Conservation (phyloP, 2,888 invertebrate genomes). For the Deilephila porcellus region DNA sequence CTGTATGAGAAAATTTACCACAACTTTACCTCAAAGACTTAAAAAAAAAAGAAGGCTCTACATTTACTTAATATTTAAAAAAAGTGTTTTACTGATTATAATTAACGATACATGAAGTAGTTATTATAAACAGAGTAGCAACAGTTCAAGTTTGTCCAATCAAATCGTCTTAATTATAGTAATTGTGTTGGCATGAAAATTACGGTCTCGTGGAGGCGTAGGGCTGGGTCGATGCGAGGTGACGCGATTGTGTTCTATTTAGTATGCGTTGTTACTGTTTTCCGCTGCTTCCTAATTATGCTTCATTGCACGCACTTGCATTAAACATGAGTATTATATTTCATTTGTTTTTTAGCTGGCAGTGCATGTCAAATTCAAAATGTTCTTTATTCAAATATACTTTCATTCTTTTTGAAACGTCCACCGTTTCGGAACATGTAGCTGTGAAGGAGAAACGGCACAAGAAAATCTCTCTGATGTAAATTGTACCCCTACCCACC, state of each 20-base stretch:
- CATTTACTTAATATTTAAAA: not conserved
- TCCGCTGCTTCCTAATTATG: conserved; percentile 31
- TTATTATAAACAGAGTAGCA: not conserved
- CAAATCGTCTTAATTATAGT: not conserved
- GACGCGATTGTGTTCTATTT: conserved; percentile 36
- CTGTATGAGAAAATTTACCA: not conserved
- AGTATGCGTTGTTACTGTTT: conserved; percentile 32
- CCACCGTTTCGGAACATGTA: too few species aligned
- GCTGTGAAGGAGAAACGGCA: too few species aligned
- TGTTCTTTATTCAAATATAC: too few species aligned
- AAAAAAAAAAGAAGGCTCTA: not conserved
- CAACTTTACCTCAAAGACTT: too few species aligned
- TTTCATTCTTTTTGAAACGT: too few species aligned
- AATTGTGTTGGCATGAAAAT: conserved; percentile 4
- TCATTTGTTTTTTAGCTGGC: not conserved
- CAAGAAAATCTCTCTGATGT: too few species aligned
- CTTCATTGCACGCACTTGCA: conserved; percentile 11
- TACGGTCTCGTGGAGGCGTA: not conserved
- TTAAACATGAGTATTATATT: not conserved
- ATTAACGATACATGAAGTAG: not conserved
- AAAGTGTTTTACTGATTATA: not conserved
- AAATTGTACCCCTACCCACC: not conserved
- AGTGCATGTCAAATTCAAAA: too few species aligned
- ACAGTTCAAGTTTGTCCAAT: not conserved
- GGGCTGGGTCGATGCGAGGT: not conserved